These are phyloP conservation scores for Stegodyphus dumicola DNA, from an alignment of 1,140 invertebrate species.

Conservation along the genomic window DNA sequence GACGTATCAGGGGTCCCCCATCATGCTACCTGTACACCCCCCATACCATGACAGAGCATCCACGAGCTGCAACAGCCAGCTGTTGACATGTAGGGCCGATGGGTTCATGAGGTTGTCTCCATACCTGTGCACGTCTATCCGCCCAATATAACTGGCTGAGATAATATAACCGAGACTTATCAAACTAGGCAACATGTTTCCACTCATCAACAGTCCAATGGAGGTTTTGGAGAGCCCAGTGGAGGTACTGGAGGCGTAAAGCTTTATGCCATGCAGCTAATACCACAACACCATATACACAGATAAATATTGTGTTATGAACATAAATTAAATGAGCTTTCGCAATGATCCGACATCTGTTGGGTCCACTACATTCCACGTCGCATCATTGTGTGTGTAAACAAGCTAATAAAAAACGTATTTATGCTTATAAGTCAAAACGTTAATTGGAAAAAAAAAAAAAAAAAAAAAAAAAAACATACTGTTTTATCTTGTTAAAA, in stretches of 20 bases:
- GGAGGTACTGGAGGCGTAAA: neutral
- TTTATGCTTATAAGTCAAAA: too few species aligned
- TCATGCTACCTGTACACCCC: neutral
- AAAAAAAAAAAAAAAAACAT: too few species aligned
- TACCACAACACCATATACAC: too few species aligned
- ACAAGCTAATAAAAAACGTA: too few species aligned
- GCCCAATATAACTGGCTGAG: neutral
- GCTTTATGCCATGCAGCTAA: neutral
- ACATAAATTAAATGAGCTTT: too few species aligned
- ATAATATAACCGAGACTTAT: too few species aligned
- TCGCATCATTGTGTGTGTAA: too few species aligned
- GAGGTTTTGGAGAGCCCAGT: neutral
- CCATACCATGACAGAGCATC: neutral
- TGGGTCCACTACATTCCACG: too few species aligned
- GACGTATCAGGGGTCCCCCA: neutral
- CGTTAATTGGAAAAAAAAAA: too few species aligned
- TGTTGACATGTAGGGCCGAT: neutral
- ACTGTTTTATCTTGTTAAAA: too few species aligned
- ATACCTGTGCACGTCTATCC: neutral
- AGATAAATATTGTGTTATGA: too few species aligned
- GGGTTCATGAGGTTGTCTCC: neutral
- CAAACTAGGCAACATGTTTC: neutral
- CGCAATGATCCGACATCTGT: too few species aligned
- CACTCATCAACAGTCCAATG: constrained; percentile 1
- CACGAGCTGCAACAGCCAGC: neutral